Conservation (phyloP, 2,888 invertebrate genomes). For the Pollenia angustigena region DNA sequence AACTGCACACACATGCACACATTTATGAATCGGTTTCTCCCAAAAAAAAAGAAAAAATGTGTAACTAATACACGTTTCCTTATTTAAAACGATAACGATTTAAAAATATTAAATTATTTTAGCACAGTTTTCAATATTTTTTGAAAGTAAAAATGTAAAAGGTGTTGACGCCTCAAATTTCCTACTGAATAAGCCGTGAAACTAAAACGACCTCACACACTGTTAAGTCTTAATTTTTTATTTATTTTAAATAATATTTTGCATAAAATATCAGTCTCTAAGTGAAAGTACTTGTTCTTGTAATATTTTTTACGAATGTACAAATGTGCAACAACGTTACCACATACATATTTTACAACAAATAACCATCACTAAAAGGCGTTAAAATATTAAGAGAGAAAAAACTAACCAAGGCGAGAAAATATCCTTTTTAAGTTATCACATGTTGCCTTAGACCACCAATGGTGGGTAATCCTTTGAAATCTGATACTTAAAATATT, state of each 20-base stretch:
- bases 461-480: conserved; percentile 57
- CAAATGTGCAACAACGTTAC: conserved; percentile 9
- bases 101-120: conserved; percentile 55
- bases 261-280: conserved; percentile 10
- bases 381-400: conserved; percentile 46
- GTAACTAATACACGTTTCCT: conserved; percentile 69
- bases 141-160: conserved; percentile 49
- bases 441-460: conserved; percentile 47
- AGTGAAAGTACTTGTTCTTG: conserved; percentile 7
- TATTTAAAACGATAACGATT: conserved; percentile 50
- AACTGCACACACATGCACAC: neutral
- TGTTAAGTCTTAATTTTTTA: conserved; percentile 74
- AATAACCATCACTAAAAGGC: conserved; percentile 71
- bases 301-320: conserved; percentile 13
- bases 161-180: conserved; percentile 83
- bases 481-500: conserved; percentile 72
- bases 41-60: neutral
- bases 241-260: conserved; percentile 61
- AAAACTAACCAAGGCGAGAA: conserved; percentile 12
- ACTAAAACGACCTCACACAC: conserved; percentile 79
- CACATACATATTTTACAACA: conserved; percentile 9
- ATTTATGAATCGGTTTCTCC: conserved; percentile 8
- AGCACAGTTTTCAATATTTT: conserved; percentile 32
- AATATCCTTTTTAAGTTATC: conserved; percentile 20
- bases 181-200: conserved; percentile 67